Base-by-base conservation (phyloP, 2,888 invertebrate genomes). In the Agonum fuliginosum region DNA sequence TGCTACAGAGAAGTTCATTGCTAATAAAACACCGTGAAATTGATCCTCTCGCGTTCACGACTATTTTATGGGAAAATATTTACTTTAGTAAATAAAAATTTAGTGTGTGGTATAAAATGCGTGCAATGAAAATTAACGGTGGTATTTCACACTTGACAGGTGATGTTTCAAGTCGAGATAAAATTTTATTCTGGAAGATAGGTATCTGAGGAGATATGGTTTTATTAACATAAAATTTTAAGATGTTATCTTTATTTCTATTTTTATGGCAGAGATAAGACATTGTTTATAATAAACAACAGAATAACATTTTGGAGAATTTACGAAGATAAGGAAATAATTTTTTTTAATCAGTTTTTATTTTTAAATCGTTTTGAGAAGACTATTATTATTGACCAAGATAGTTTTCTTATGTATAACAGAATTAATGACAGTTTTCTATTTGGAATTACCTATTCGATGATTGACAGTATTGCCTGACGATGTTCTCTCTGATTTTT, bases 21-120 rank as follows among this genome's bases (percentile, higher is more conserved):
- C 12, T 22, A 41, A 67, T 67, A 67, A 62, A 41, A 67, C 22
- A 37, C 41, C 67, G n/a, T 22, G 37, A 41, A 67, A 67, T 67
- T 41, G 67, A 67, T 20, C 37, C 41, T 10, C 27, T 41, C 37
- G 41, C 22, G 22, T 67, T 67, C 22, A 37, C n/a, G 22, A 20
- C 2, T n/a, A 19, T 19, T 67, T 67, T 67, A 67, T 67, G 67
- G 41, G 67, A 67, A 67, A 67, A 67, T 67, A 67, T 67, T 67
- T 67, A 67, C 67, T 67, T 67, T 67, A 22, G 41, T 67, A 27
- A 48, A 48, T 54, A 67, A 67, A 58, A 67, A 67, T 41, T 37
- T 41, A 67, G 34, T 37, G 22, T 67, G 27, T 41, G 6, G 12
- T 20, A 67, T 37, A 20, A 67, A 67, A 37, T 20, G 12, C n/a